Base-by-base conservation (phyloP, 1,140 invertebrate genomes). In the Drosophila mayri region DNA sequence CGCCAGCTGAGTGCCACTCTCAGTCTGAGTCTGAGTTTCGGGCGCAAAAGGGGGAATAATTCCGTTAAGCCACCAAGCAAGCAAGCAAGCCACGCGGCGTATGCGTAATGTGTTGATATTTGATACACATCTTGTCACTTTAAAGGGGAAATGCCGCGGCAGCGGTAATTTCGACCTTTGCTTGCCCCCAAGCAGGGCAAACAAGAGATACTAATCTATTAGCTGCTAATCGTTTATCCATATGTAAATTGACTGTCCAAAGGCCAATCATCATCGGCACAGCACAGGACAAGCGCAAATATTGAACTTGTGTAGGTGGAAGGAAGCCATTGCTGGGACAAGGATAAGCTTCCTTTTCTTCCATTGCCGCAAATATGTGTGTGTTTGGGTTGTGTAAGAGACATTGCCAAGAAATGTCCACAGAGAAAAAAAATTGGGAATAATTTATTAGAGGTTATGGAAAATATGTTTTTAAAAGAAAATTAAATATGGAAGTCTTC, bases 181-280 rank as follows among this genome's bases (percentile, higher is more conserved):
- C 22, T 50, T 43, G 46, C 16, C 43, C 47, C 47, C 10, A 22
- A 40, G 43, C 46, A 37, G 40, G 49, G 37, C 83, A 79, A 81
- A 87, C 82, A 81, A 37, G 50, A 70, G 67, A 79, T 82, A 75
- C 71, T 90, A 88, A 88, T 90, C 78, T 88, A 90, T 88, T 84
- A 88, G 74, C 85, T 84, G 81, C 68, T 90, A 84, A 88, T 90
- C 87, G 81, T 75, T 90, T 76, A 74, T 70, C 67, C 73, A 75
- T 88, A 90, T 80, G 85, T 64, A 88, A 90, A 88, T 88, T 88
- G 77, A 71, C 81, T 50, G 65, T 52, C 82, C 82, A 44, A 35
- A 54, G 78, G 78, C 57, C 62, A 76, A 71, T 62, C 68, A 78
- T 55, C 71, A 79, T 66, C 46, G 62, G 37, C 63, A 52, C n/a